phyloP scores from a whole-genome alignment of 2,797 vertebrate genomes.

The Rhinichthys osculus region DNA sequence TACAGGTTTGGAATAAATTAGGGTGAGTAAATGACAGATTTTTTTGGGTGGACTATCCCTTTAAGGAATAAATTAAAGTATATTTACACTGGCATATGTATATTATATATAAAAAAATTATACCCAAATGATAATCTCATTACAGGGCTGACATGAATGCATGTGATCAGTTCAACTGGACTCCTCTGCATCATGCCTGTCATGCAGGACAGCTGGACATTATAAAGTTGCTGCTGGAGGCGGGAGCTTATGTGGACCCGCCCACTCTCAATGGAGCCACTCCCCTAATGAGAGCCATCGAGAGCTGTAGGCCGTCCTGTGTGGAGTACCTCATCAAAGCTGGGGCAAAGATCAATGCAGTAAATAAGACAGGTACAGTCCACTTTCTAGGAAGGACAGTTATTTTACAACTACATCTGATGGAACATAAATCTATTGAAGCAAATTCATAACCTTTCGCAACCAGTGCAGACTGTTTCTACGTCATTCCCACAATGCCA shows the following conservation, averaged over 20 bases:
- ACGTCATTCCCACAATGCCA: conserved; percentile 4
- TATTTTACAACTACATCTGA: neutral
- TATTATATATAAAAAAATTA: neutral
- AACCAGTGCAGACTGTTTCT: neutral
- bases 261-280: conserved; percentile 82
- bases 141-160: conserved; percentile 44
- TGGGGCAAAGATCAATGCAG: conserved; percentile 80
- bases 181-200: conserved; percentile 91
- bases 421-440: neutral
- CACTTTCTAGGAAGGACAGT: neutral
- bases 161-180: conserved; percentile 92
- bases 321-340: conserved; percentile 86
- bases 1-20: neutral
- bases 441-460: neutral
- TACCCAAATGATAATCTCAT: neutral
- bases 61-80: neutral
- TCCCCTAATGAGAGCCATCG: conserved; percentile 89
- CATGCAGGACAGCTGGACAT: conserved; percentile 86
- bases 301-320: conserved; percentile 83
- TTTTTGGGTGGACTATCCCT: neutral
- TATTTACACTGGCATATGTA: neutral
- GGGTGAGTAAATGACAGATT: neutral
- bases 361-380: conserved; percentile 85
- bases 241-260: conserved; percentile 82
- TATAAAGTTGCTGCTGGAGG: conserved; percentile 81